phyloP scores from a whole-genome alignment of 2,888 invertebrate genomes.

The Anoplius nigerrimus region DNA sequence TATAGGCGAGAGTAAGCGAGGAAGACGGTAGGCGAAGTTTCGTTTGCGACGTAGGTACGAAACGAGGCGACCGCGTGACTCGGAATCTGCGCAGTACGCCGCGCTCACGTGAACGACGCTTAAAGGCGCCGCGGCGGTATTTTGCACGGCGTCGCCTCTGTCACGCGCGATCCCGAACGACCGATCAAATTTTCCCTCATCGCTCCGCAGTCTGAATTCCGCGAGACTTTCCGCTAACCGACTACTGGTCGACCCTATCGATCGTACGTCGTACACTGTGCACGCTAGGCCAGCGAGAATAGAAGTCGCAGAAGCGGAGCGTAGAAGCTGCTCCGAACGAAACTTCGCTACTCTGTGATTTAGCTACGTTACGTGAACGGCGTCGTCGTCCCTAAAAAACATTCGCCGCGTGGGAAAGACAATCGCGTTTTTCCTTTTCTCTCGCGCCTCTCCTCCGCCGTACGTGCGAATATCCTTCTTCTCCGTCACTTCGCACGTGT shows the following conservation, averaged over 20 bases:
- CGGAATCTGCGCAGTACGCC: conserved; percentile 55
- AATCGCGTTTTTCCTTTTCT: background rate
- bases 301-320: no score
- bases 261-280: no score
- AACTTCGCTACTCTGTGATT: no score
- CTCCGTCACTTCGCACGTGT: background rate
- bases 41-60: conserved; percentile 42
- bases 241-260: no score
- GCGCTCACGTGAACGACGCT: conserved; percentile 46
- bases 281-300: no score
- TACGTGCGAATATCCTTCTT: background rate
- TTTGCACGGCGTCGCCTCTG: conserved; percentile 27
- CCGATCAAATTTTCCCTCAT: background rate
- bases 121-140: conserved; percentile 39
- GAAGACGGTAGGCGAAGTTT: conserved; percentile 28
- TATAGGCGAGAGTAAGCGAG: conserved; percentile 17
- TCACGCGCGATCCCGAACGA: conserved; percentile 28
- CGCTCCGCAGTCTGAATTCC: no score
- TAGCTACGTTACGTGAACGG: no score
- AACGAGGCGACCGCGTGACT: conserved; percentile 51
- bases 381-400: no score
- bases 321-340: no score
- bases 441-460: background rate
- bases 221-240: no score
- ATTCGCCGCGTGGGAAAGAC: no score